Percentiles rank a stretch among this genome's conserved stretches.
phyloP scores from a whole-genome alignment of 2,888 invertebrate species.

The Graphium colonna region DNA sequence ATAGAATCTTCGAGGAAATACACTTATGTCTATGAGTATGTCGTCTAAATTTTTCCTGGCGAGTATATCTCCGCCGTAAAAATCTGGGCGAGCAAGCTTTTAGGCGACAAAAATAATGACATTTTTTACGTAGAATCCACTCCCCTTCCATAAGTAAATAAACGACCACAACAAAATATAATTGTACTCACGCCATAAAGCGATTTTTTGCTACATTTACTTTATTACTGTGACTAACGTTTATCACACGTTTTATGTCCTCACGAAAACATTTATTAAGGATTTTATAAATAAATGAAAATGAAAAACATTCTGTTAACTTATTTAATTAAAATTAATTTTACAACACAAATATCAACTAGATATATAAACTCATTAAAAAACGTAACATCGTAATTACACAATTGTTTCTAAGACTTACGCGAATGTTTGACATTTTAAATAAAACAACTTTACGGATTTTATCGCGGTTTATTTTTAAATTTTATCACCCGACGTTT shows the following conservation, averaged over 20 bases:
- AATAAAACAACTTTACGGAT: no score
- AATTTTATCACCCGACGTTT: no score
- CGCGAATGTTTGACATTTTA: no score
- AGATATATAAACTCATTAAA: no score
- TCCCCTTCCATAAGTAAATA: constrained; percentile 15
- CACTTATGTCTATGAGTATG: constrained; percentile 5
- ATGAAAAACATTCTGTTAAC: neutral
- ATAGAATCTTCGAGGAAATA: no score
- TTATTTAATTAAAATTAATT: no score
- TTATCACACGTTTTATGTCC: constrained; percentile 4
- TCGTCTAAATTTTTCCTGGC: constrained; percentile 15
- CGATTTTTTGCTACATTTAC: constrained; percentile 18
- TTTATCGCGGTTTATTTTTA: no score
- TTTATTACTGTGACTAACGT: constrained; percentile 15
- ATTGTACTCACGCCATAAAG: constrained; percentile 13
- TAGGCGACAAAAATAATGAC: constrained; percentile 16
- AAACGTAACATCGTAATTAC: no score
- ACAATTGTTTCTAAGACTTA: no score
- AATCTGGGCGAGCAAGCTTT: constrained; percentile 16
- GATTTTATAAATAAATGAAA: neutral
- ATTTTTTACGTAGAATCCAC: constrained; percentile 18
- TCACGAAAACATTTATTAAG: constrained; percentile 1
- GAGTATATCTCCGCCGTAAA: constrained; percentile 11
- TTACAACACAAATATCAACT: no score
- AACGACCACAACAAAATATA: constrained; percentile 19